Base-by-base conservation (phyloP, 2,113 vertebrate genomes). In the Gavia stellata region DNA sequence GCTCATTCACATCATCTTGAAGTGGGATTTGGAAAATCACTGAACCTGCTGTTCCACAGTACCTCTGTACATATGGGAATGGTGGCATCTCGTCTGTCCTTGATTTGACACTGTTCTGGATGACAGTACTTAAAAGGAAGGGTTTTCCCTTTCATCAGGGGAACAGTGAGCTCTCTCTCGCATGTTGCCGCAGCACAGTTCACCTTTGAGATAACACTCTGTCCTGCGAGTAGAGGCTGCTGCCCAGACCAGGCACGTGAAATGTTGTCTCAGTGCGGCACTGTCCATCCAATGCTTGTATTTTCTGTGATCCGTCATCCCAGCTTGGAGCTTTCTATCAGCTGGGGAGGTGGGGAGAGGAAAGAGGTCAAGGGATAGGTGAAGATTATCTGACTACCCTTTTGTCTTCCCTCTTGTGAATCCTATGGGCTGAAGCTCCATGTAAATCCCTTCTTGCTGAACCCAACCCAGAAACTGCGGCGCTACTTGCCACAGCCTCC, bases 321-420 rank as follows among this genome's bases (percentile, higher is more conserved):
- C 75, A 86, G 8, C 1, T 1, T 38, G 20, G 38, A 82, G 34
- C 23, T 82, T 82, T 79, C 62, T 65, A 19, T 38, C 20, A 36
- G 10, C 0, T 81, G 33, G 2, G 23, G 14, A 52, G 4, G 3
- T 8, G 2, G 0, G 25, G 0, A 44, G 24, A 91, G 21, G 17
- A 36, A 81, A 2, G 17, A 38, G 7, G 24, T 33, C 21, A 68
- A 88, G 40, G 14, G n/a, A 18, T 26, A 50, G 14, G 9, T 21
- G 12, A 59, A 55, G 23, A 63, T 63, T 28, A 28, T 68, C 31
- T 55, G 19, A 44, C 24, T 77, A 55, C 16, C 5, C 42, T 80
- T 88, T 62, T 25, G 4, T 61, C 29, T 72, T 82, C 33, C 26
- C 9, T 56, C 36, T 18, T 49, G 40, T 44, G 42, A 68, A 40